phyloP scores from a whole-genome alignment of 1,140 invertebrate genomes.

The Leptinotarsa lineolata region DNA sequence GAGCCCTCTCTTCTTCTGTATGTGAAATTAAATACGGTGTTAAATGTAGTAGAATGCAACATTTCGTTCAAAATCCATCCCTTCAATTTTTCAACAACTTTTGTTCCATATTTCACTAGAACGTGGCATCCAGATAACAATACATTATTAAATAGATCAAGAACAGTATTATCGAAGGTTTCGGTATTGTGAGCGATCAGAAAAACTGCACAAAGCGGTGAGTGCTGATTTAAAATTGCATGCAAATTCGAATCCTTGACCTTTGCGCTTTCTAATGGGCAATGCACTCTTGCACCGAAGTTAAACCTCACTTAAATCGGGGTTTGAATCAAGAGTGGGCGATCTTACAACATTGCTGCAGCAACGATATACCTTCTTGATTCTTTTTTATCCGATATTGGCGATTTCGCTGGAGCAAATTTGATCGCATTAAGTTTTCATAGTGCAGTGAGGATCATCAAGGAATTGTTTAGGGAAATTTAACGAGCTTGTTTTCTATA shows the following conservation, averaged over 20 bases:
- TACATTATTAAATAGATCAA: no score
- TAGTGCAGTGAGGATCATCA: no score
- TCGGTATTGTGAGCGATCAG: background rate
- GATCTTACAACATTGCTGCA: conserved; percentile 24
- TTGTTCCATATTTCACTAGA: no score
- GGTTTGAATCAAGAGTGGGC: conserved; percentile 28
- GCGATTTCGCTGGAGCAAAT: conserved; percentile 21
- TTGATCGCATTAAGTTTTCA: background rate
- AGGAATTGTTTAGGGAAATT: no score
- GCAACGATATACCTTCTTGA: conserved; percentile 27
- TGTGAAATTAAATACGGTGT: no score
- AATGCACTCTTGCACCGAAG: conserved; percentile 43
- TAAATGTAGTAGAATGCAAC: no score
- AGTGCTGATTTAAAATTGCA: conserved; percentile 42
- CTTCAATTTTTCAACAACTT: no score
- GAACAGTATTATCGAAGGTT: no score
- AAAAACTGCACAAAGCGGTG: conserved; percentile 26
- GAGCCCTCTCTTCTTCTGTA: no score
- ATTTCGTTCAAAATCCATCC: no score
- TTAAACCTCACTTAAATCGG: conserved; percentile 17
- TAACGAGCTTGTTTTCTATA: no score
- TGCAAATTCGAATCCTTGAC: conserved; percentile 50
- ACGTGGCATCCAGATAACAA: no score
- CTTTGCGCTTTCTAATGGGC: conserved; percentile 54
- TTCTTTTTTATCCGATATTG: conserved; percentile 21